phyloP scores from a whole-genome alignment of 2,888 invertebrate species.

The Ennomos fuscantarius region DNA sequence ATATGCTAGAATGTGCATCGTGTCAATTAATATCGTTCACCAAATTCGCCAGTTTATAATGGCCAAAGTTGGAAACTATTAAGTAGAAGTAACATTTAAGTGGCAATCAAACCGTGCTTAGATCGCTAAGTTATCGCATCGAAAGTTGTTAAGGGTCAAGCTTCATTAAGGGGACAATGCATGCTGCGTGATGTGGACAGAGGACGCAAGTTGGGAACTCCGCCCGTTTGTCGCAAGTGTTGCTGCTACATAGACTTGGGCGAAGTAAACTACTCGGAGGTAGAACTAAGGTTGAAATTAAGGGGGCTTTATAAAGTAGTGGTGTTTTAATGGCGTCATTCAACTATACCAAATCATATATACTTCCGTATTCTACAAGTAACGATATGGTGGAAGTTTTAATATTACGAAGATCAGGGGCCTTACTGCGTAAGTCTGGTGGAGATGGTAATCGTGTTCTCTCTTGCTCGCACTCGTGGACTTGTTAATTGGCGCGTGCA shows the following conservation, averaged over 20 bases:
- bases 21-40: constrained; percentile 37
- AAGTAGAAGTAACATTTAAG: constrained; percentile 70
- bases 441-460: no score
- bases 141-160: constrained; percentile 64
- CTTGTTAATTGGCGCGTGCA: no score
- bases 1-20: no score
- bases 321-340: no score
- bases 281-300: constrained; percentile 18
- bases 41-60: constrained; percentile 68
- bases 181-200: constrained; percentile 69
- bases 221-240: constrained; percentile 79
- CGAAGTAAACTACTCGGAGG: constrained; percentile 32
- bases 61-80: constrained; percentile 70
- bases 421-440: no score
- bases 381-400: no score
- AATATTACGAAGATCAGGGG: no score
- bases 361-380: no score
- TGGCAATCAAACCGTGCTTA: constrained; percentile 79
- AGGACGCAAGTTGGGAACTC: constrained; percentile 59
- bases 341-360: no score
- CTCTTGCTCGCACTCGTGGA: no score
- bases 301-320: neutral
- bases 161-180: constrained; percentile 82
- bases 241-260: constrained; percentile 61
- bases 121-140: constrained; percentile 74